These are phyloP conservation scores for Papilio machaon DNA, from an alignment of 1,140 invertebrate species.

Conservation along the genomic window DNA sequence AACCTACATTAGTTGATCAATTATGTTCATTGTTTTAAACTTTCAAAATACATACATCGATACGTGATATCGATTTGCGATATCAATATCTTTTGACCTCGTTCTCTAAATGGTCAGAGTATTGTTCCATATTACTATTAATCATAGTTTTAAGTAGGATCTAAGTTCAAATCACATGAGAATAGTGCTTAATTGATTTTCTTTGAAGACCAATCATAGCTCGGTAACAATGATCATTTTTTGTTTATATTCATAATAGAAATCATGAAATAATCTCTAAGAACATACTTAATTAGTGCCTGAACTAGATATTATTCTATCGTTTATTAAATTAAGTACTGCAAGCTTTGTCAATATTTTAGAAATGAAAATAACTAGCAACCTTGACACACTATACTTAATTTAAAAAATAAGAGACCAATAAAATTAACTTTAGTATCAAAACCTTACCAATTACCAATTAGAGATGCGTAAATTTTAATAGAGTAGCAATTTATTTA, in stretches of 20 bases:
- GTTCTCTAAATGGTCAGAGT: conserved; percentile 46
- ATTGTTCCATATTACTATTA: conserved; percentile 53
- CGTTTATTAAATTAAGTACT: not conserved
- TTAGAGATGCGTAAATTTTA: conserved; percentile 48
- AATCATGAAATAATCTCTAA: not conserved
- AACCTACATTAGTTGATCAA: conserved; percentile 66
- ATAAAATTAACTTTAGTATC: not conserved
- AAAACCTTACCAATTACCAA: conserved; percentile 44
- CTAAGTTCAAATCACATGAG: not conserved
- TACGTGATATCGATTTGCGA: conserved; percentile 53
- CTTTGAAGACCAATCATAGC: not conserved
- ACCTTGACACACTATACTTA: conserved; percentile 9
- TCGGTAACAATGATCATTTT: not conserved
- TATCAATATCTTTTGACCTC: conserved; percentile 49
- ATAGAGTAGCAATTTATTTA: conserved; percentile 50
- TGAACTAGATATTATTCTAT: not conserved
- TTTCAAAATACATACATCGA: conserved; percentile 54
- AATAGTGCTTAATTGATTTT: not conserved
- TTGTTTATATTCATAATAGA: not conserved
- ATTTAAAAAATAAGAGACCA: conserved; percentile 5
- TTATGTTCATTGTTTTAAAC: conserved; percentile 54
- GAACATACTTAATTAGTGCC: not conserved
- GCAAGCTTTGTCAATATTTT: not conserved
- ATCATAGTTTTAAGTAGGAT: conserved; percentile 41
- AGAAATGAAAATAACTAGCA: not conserved